A percentile compares a stretch with the other conserved stretches of the same genome.
These are phyloP conservation scores for Ophiodon elongatus DNA, from an alignment of 2,113 vertebrate genomes.

Conservation along the genomic window DNA sequence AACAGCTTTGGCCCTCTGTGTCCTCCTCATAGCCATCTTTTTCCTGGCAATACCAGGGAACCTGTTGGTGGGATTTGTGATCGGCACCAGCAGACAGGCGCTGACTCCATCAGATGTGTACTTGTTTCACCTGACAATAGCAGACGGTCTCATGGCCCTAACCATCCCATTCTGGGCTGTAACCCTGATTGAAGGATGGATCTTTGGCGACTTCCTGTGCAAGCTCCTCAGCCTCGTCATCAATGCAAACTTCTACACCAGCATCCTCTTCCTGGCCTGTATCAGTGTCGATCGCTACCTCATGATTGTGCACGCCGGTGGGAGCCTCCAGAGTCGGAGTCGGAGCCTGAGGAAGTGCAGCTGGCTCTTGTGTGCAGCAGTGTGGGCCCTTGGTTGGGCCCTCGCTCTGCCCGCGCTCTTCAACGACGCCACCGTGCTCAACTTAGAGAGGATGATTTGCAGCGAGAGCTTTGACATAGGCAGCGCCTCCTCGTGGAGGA, in stretches of 20 bases:
- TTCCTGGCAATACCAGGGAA: slow-evolving; percentile 81
- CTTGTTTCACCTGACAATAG: slow-evolving; percentile 80
- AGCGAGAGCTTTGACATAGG: slow-evolving; percentile 42
- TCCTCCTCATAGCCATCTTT: slow-evolving; percentile 68
- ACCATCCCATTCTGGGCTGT: slow-evolving; percentile 73
- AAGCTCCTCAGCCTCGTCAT: slow-evolving; percentile 69
- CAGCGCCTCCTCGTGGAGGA: slow-evolving; percentile 40
- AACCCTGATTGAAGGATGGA: slow-evolving; percentile 59
- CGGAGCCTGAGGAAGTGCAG: slow-evolving; percentile 49
- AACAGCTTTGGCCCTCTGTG: neutral
- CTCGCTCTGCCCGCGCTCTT: slow-evolving; percentile 77
- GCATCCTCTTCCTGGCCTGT: slow-evolving; percentile 82
- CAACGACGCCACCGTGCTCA: rapidly evolving
- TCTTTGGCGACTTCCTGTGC: slow-evolving; percentile 78
- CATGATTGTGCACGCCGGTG: slow-evolving; percentile 71
- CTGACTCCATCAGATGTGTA: slow-evolving; percentile 79
- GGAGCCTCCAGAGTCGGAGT: neutral
- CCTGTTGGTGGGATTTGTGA: slow-evolving; percentile 77
- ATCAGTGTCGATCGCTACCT: slow-evolving; percentile 83
- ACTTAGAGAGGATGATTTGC: slow-evolving; percentile 6
- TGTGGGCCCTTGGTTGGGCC: slow-evolving; percentile 72
- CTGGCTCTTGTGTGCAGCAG: slow-evolving; percentile 45
- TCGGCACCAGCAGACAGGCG: slow-evolving; percentile 48
- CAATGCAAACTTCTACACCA: slow-evolving; percentile 83
- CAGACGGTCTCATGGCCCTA: slow-evolving; percentile 79